phyloP scores from a whole-genome alignment of 2,888 invertebrate species.

The Ormia ochracea region DNA sequence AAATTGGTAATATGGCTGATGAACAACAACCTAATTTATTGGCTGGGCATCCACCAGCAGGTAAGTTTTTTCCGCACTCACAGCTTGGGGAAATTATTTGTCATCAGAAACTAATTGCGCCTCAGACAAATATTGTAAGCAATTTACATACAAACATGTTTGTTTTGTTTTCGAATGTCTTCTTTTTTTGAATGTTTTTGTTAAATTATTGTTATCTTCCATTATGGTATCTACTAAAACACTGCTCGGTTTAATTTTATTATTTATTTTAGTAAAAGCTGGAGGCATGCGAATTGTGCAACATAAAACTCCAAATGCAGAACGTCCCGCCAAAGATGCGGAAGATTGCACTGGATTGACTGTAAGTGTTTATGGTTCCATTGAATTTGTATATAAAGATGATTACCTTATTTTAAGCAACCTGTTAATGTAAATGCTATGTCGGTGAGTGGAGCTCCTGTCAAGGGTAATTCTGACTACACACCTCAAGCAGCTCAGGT shows the following conservation, averaged over 20 bases:
- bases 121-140: slow-evolving; percentile 7
- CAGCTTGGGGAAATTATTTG: background rate
- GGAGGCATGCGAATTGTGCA: slow-evolving; percentile 95
- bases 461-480: slow-evolving; percentile 91
- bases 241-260: slow-evolving; percentile 15
- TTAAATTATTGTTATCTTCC: background rate
- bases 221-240: background rate
- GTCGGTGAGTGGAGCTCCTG: slow-evolving; percentile 87
- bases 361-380: slow-evolving; percentile 77
- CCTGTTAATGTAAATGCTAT: slow-evolving; percentile 82
- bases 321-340: slow-evolving; percentile 82
- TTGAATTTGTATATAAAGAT: background rate
- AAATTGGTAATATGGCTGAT: slow-evolving; percentile 76
- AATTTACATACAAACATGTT: background rate
- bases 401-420: slow-evolving; percentile 68
- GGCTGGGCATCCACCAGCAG: slow-evolving; percentile 93
- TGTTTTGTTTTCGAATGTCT: no score
- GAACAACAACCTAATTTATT: slow-evolving; percentile 85
- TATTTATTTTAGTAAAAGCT: slow-evolving; percentile 87
- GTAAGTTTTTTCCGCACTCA: slow-evolving; percentile 78
- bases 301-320: slow-evolving; percentile 84
- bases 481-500: slow-evolving; percentile 91
- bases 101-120: slow-evolving; percentile 26
- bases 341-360: slow-evolving; percentile 86
- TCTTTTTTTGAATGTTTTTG: no score